Base-by-base conservation (phyloP, 2,888 invertebrate species). In the Xylota sylvarum region DNA sequence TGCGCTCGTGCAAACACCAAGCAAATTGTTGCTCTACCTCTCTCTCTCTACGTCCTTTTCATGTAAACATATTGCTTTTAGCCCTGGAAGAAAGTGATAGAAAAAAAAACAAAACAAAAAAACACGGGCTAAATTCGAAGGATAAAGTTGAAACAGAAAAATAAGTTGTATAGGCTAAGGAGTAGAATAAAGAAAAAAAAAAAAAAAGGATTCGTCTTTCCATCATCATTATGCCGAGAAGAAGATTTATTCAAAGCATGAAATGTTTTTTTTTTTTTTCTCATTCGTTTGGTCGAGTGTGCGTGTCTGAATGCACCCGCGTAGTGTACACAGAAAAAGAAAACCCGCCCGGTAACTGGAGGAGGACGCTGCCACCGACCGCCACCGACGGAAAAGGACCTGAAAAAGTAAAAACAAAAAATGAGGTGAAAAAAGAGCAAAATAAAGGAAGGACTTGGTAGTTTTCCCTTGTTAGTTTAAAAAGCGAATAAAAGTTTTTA, bases 401-500 rank as follows among this genome's bases (percentile, higher is more conserved):
- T 43, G 19, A 27, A 48, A 50, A 58, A 70, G 43, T 40, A 64
- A 37, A 37, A 40, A 76, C 5, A 60, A 74, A 80, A 76, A 74
- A 76, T 80, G 65, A 85, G 65, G 81, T 81, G 81, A 65, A 77
- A 86, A 80, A 73, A 72, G 43, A 81, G 60, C 46, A 67, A 55
- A 80, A 81, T 65, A 76, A 85, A 64, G 55, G 48, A 85, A 86
- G 72, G 60, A 86, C 81, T 86, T 81, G 52, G 76, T 73, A 86
- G 85, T 86, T 81, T 76, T 86, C 77, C 81, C 72, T 81, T 86
- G 85, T 86, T 86, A 81, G 85, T 86, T 86, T 81, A 86, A 86
- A 76, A 80, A 86, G 85, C 85, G 85, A 86, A 86, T 86, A 86
- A 86, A 86, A 86, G 85, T 86, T 86, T 86, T 86, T 86, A 86